A percentile compares a stretch with the other conserved stretches of the same genome.
Conservation (phyloP, 2,888 invertebrate species). For the Apodemia duryi region DNA sequence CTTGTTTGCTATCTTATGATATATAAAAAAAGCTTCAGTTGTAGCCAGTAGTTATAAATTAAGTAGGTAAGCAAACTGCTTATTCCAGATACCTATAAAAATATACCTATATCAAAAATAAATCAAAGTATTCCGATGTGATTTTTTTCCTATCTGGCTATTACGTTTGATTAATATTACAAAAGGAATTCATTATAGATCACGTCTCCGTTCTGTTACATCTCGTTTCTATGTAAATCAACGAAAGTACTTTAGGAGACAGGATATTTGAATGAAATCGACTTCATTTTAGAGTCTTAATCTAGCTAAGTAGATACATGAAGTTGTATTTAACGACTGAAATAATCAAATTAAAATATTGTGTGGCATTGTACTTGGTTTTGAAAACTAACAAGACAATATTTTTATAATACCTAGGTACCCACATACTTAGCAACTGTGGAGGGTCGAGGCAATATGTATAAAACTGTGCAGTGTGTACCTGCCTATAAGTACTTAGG, state of each 20-base stretch:
- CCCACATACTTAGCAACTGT: no score
- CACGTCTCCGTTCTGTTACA: conserved; percentile 14
- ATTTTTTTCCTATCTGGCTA: background rate
- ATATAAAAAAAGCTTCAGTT: no score
- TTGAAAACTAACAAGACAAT: no score
- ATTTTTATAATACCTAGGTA: no score
- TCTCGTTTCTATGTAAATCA: conserved; percentile 22
- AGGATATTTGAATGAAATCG: conserved; percentile 8
- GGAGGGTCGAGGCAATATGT: no score
- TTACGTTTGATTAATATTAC: conserved; percentile 9
- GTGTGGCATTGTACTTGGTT: no score
- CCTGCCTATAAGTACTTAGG: no score
- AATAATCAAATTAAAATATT: background rate
- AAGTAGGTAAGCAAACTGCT: no score
- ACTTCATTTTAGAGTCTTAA: background rate
- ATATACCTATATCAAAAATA: background rate
- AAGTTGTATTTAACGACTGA: background rate
- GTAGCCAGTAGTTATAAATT: no score
- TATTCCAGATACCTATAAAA: no score
- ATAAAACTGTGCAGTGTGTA: no score
- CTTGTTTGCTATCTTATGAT: no score
- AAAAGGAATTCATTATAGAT: conserved; percentile 15
- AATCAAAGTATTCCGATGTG: background rate
- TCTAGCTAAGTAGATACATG: background rate
- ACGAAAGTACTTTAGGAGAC: conserved; percentile 1